Base-by-base conservation (phyloP, 2,888 invertebrate species). In the Biston betularia region DNA sequence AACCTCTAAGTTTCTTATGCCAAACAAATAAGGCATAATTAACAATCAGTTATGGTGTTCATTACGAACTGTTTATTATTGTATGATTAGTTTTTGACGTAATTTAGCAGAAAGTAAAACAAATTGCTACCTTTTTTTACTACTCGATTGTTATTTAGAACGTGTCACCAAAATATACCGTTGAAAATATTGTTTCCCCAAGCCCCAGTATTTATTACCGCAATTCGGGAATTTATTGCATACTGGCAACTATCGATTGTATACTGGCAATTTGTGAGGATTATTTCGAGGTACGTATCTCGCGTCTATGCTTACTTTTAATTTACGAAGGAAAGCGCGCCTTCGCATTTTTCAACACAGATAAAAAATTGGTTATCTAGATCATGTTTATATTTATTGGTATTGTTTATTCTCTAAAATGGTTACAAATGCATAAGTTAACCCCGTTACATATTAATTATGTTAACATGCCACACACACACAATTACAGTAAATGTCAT, bases 291-390 rank as follows among this genome's bases (percentile, higher is more conserved):
- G 74, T 71, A 72, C 67, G 67, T 68, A 69, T 77, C 77, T 82
- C 79, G 76, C 76, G 75, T 74, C 75, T 72, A 74, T 81, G 85
- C 85, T 88, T 88, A 86, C 85, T 87, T 89, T 90, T 88, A 88
- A 90, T 89, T 88, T 89, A 80, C 80, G 77, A 75, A 81, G 35
- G n/a, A 11, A 45, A 48, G 35, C 35, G 86, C 80, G 78, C 75
- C 70, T 78, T 80, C 38, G 15, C 12, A n/a, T 35, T 48, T 58
- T 48, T 35, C 15, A 12, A 7, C 24, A 58, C 24, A 14, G 45
- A 46, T 35, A 45, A 34, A 14, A 55, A 12, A 12, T n/a, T 1
- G 12, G n/a, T 50, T n/a, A 24, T 33, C 6, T 48, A 11, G 48
- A 10, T 24, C 24, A 24, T 11, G 48, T 24, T 24, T 5, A 3